phyloP scores from a whole-genome alignment of 2,888 invertebrate species.

The Syrista parreyssii region DNA sequence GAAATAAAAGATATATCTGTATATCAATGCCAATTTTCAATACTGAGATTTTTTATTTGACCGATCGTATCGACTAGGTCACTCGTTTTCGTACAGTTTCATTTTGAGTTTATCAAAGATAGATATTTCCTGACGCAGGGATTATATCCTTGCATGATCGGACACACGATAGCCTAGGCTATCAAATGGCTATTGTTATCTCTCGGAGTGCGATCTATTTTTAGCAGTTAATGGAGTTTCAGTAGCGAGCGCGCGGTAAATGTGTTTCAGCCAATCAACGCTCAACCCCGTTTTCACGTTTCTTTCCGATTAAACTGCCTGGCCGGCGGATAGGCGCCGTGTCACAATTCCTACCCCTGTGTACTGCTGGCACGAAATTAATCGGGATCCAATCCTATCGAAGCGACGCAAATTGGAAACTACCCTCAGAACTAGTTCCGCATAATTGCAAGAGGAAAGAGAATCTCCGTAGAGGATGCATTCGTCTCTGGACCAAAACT shows the following conservation, averaged over 20 bases:
- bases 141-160: slow-evolving; percentile 34
- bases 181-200: slow-evolving; percentile 42
- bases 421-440: slow-evolving; percentile 58
- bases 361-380: slow-evolving; percentile 47
- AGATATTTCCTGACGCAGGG: slow-evolving; percentile 28
- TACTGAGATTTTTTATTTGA: not conserved
- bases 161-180: slow-evolving; percentile 32
- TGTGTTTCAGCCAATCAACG: slow-evolving; percentile 44
- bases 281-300: slow-evolving; percentile 30
- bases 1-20: not conserved
- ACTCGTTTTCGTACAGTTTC: slow-evolving; percentile 15
- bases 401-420: slow-evolving; percentile 57
- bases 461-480: slow-evolving; percentile 33
- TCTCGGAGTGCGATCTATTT: slow-evolving; percentile 45
- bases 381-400: slow-evolving; percentile 56
- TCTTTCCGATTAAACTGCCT: slow-evolving; percentile 52
- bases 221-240: slow-evolving; percentile 51
- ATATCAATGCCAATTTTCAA: not conserved
- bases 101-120: slow-evolving; percentile 27
- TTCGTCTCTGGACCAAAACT: not conserved
- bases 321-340: slow-evolving; percentile 21
- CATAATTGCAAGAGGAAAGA: slow-evolving; percentile 58
- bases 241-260: slow-evolving; percentile 32
- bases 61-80: slow-evolving; percentile 27
- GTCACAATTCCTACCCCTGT: slow-evolving; percentile 42